These are phyloP conservation scores for Muraenolepis orangiensis DNA, from an alignment of 2,797 vertebrate genomes.

Conservation along the genomic window DNA sequence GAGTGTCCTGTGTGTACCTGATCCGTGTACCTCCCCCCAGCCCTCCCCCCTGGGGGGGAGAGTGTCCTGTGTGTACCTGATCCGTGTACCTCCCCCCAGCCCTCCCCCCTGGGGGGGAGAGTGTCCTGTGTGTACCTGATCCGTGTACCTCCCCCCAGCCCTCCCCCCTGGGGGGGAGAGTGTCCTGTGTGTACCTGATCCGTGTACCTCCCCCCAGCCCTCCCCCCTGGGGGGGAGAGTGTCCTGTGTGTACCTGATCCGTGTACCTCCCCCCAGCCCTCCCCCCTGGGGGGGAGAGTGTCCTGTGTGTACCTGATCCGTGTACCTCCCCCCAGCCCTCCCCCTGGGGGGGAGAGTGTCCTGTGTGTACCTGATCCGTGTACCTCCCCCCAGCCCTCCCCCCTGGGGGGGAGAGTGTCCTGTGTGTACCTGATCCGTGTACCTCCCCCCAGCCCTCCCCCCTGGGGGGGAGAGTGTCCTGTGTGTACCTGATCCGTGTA, in stretches of 20 bases:
- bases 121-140: not conserved
- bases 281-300: not conserved
- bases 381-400: no score
- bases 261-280: no score
- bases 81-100: no score
- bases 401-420: not conserved
- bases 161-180: no score
- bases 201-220: no score
- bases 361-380: not conserved
- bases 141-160: no score
- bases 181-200: slow-evolving; percentile 1
- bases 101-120: no score
- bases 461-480: not conserved
- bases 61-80: not conserved
- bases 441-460: no score
- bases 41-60: no score
- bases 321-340: no score
- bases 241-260: not conserved
- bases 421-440: not conserved
- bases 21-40: no score
- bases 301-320: not conserved
- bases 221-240: no score
- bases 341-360: not conserved
- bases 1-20: not conserved
- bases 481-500: not conserved